Evolutionary conservation across 2,888 invertebrate genomes (phyloP).

Genomic region (Drosophila falleni): DNA sequence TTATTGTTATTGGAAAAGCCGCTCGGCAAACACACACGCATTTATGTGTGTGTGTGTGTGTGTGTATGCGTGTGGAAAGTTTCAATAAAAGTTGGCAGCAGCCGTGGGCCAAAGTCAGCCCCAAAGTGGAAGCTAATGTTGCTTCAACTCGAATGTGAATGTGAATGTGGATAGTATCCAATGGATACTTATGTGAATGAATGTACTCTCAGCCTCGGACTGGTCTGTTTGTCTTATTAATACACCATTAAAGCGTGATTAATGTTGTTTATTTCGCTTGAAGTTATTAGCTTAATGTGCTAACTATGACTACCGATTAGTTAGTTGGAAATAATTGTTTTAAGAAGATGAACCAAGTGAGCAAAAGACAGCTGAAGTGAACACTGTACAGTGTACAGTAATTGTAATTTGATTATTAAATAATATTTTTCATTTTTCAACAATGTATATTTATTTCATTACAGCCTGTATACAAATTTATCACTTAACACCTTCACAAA

Average conservation of each 20-base stretch:
- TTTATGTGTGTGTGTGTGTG: neutral
- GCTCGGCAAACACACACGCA: constrained; percentile 32
- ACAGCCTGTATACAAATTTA: constrained; percentile 4
- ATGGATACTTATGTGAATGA: constrained; percentile 9
- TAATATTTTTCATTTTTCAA: neutral
- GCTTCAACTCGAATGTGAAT: constrained; percentile 17
- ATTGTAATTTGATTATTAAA: constrained; percentile 2
- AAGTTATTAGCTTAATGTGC: constrained; percentile 82
- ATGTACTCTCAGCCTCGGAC: constrained; percentile 10
- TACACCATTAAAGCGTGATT: constrained; percentile 77
- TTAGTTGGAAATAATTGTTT: constrained; percentile 14
- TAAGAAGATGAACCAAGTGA: constrained; percentile 2
- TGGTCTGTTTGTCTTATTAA: constrained; percentile 75
- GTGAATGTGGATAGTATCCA: constrained; percentile 13
- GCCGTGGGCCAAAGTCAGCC: constrained; percentile 8
- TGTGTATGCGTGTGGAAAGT: constrained; percentile 52
- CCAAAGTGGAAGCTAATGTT: constrained; percentile 10
- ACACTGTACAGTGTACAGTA: neutral
- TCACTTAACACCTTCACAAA: constrained; percentile 18
- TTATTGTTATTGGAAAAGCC: constrained; percentile 78
- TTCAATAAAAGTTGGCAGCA: constrained; percentile 69
- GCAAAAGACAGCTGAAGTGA: neutral
- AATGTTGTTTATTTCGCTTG: constrained; percentile 79
- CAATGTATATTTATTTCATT: neutral
- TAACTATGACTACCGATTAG: constrained; percentile 78